Percentiles rank a stretch among this genome's conserved stretches.
Evolutionary conservation across 2,113 vertebrate species (phyloP).

Genomic region (Micromys minutus): DNA sequence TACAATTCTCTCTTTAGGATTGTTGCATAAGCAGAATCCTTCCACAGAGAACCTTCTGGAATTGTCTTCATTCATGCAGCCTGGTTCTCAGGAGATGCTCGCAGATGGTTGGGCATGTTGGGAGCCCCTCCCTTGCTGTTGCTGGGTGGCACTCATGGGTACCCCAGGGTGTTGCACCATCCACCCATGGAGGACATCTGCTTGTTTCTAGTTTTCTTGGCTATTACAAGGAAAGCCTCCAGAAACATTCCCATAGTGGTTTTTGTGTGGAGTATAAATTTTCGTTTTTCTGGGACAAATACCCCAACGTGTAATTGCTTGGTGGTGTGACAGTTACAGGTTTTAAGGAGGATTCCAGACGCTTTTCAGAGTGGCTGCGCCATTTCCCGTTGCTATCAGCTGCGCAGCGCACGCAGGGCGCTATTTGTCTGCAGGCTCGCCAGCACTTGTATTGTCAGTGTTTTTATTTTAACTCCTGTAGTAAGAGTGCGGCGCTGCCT

Average conservation of each 20-base stretch:
- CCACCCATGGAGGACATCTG: background rate
- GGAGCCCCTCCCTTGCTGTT: background rate
- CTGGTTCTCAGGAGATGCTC: background rate
- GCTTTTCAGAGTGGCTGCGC: background rate
- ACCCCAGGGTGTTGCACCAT: background rate
- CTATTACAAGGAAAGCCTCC: background rate
- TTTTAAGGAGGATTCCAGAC: background rate
- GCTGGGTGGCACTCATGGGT: background rate
- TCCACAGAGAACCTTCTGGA: background rate
- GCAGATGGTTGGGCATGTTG: background rate
- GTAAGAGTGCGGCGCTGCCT: background rate
- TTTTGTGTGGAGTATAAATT: background rate
- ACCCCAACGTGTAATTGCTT: background rate
- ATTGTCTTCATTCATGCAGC: background rate
- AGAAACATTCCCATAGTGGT: background rate
- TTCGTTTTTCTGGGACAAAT: background rate
- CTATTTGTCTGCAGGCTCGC: background rate
- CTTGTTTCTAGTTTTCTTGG: background rate
- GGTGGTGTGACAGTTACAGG: background rate
- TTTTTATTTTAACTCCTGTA: constrained; percentile 28
- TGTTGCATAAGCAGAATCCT: background rate
- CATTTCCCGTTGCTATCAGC: background rate
- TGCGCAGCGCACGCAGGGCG: accelerated
- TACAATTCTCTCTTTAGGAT: background rate
- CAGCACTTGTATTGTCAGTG: background rate